Conservation (phyloP, 2,797 vertebrate species). For the Peromyscus aztecus region DNA sequence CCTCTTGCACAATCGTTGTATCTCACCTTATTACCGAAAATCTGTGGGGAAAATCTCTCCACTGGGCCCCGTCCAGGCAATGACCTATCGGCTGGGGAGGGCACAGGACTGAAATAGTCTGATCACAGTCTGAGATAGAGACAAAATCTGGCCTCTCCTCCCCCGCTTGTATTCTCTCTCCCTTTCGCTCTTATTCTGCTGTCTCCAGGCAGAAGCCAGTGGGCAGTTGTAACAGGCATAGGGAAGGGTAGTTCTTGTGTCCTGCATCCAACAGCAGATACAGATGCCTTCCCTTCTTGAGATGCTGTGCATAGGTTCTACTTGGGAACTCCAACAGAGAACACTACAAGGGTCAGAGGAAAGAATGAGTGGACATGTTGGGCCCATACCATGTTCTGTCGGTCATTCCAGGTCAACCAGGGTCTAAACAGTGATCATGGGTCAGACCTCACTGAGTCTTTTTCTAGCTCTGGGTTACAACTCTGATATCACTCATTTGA, state of each 20-base stretch:
- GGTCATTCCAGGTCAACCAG: neutral
- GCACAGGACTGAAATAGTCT: conserved; percentile 46
- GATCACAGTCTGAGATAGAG: conserved; percentile 51
- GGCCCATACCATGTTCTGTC: neutral
- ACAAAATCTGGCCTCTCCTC: neutral
- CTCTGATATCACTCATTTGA: neutral
- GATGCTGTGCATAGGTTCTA: rapidly evolving
- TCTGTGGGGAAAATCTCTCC: conserved; percentile 62
- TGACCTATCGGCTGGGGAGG: conserved; percentile 42
- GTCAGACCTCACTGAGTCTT: too few relatives aligned
- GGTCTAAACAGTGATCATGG: rapidly evolving
- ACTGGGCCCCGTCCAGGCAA: conserved; percentile 35
- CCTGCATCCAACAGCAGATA: neutral
- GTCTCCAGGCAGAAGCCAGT: neutral
- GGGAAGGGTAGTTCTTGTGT: neutral
- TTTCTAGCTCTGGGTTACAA: neutral
- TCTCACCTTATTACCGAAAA: conserved; percentile 65
- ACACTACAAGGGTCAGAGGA: neutral
- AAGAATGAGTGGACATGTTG: neutral
- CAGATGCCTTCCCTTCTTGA: neutral
- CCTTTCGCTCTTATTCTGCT: neutral
- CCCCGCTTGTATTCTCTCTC: rapidly evolving
- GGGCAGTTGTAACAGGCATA: neutral
- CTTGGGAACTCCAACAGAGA: neutral
- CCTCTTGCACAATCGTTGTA: neutral